These are phyloP conservation scores for Drosophila barbarae DNA, from an alignment of 2,888 invertebrate genomes.

Conservation along the genomic window DNA sequence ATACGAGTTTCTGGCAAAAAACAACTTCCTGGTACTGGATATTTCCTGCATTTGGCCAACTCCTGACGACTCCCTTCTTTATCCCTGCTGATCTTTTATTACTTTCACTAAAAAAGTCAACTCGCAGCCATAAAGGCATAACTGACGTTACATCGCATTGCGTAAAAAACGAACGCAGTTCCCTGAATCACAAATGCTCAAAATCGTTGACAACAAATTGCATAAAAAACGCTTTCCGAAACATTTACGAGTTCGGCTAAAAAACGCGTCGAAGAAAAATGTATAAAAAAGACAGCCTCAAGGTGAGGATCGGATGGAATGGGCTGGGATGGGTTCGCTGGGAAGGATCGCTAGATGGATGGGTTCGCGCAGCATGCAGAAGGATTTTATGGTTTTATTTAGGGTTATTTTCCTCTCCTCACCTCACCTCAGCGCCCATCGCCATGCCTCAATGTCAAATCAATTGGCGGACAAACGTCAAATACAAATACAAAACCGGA, in stretches of 20 bases:
- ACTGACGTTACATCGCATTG: constrained; percentile 57
- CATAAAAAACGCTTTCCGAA: constrained; percentile 67
- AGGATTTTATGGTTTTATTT: constrained; percentile 79
- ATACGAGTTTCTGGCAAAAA: not conserved
- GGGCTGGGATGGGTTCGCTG: constrained; percentile 38
- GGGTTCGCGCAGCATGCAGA: constrained; percentile 70
- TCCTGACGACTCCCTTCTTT: constrained; percentile 12
- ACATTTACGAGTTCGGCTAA: constrained; percentile 62
- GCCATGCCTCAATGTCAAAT: constrained; percentile 64
- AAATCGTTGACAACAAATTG: constrained; percentile 62
- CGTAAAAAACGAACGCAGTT: constrained; percentile 69
- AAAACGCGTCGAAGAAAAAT: constrained; percentile 37
- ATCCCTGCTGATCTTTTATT: constrained; percentile 23
- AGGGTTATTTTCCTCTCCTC: constrained; percentile 68
- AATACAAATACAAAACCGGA: constrained; percentile 33
- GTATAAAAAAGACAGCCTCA: constrained; percentile 40
- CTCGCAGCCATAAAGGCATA: constrained; percentile 51
- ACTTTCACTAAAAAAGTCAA: constrained; percentile 68
- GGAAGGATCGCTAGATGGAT: constrained; percentile 23
- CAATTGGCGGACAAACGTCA: constrained; percentile 72
- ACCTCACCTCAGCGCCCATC: constrained; percentile 17
- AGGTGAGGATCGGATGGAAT: constrained; percentile 48
- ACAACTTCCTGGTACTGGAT: constrained; percentile 40
- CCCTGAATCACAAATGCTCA: constrained; percentile 38
- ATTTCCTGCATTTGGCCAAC: constrained; percentile 6